phyloP scores from a whole-genome alignment of 1,140 invertebrate genomes.

The Atta colombica region DNA sequence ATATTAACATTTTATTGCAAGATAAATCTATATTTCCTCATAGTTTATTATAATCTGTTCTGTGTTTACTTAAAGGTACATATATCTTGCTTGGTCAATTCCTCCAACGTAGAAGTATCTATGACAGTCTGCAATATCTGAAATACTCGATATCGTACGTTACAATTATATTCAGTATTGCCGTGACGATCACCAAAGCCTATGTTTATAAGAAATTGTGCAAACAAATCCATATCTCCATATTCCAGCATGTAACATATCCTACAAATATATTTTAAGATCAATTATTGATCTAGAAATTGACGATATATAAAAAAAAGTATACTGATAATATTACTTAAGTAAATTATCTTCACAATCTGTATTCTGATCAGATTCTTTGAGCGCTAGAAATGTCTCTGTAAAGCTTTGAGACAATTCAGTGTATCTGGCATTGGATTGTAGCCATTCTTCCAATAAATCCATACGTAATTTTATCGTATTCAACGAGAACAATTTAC shows the following conservation, averaged over 20 bases:
- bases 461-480: slow-evolving; percentile 78
- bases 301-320: not conserved
- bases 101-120: slow-evolving; percentile 76
- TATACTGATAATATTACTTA: slow-evolving; percentile 69
- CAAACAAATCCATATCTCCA: slow-evolving; percentile 67
- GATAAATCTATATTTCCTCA: not conserved
- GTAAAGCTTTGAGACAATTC: slow-evolving; percentile 77
- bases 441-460: slow-evolving; percentile 83
- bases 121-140: slow-evolving; percentile 79
- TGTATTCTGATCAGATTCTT: slow-evolving; percentile 54
- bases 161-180: slow-evolving; percentile 72
- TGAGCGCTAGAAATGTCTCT: slow-evolving; percentile 68
- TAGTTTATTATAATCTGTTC: not conserved
- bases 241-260: slow-evolving; percentile 84
- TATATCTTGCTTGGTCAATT: slow-evolving; percentile 79
- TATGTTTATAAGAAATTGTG: slow-evolving; percentile 80
- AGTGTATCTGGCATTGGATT: slow-evolving; percentile 73
- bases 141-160: slow-evolving; percentile 81
- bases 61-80: slow-evolving; percentile 70
- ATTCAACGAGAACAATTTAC: slow-evolving; percentile 80
- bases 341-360: slow-evolving; percentile 79
- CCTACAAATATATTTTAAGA: slow-evolving; percentile 72
- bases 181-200: slow-evolving; percentile 75
- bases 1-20: not conserved
- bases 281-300: not conserved